Evolutionary conservation across 2,797 vertebrate species (phyloP).

Genomic region (Leuciscus waleckii): DNA sequence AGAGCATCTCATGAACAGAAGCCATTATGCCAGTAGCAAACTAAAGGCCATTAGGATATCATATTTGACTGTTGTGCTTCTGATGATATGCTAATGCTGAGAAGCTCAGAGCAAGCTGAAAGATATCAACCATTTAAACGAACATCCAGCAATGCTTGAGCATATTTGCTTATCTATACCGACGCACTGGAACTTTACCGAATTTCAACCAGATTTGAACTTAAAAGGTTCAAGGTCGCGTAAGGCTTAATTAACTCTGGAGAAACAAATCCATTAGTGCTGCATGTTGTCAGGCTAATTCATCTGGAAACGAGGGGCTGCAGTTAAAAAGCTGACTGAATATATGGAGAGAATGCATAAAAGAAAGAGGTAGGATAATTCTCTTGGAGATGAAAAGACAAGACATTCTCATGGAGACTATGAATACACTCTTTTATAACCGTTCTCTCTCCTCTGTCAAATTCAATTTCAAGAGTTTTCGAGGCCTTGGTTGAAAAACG

Average conservation of each 20-base stretch:
- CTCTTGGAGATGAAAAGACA: slow-evolving; percentile 60
- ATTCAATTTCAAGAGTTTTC: slow-evolving; percentile 14
- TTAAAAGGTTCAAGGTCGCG: neutral
- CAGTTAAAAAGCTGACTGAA: neutral
- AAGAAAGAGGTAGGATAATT: slow-evolving; percentile 47
- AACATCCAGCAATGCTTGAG: neutral
- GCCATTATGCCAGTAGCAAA: neutral
- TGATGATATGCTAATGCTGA: neutral
- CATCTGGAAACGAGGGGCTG: neutral
- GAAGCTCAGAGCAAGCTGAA: neutral
- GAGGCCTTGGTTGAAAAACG: slow-evolving; percentile 36
- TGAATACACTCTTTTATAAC: slow-evolving; percentile 43
- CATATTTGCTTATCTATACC: neutral
- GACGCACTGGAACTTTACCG: neutral
- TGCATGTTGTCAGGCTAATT: slow-evolving; percentile 5
- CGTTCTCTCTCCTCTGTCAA: slow-evolving; percentile 11
- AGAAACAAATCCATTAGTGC: slow-evolving; percentile 6
- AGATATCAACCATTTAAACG: neutral
- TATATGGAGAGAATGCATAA: slow-evolving; percentile 14
- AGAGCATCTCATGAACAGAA: neutral
- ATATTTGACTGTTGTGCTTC: slow-evolving; percentile 1
- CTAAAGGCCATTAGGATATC: neutral
- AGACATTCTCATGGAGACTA: slow-evolving; percentile 61
- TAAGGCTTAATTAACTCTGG: neutral
- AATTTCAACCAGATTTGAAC: neutral